These are phyloP conservation scores for Stramonita haemastoma DNA, from an alignment of 2,888 invertebrate species.

Conservation along the genomic window DNA sequence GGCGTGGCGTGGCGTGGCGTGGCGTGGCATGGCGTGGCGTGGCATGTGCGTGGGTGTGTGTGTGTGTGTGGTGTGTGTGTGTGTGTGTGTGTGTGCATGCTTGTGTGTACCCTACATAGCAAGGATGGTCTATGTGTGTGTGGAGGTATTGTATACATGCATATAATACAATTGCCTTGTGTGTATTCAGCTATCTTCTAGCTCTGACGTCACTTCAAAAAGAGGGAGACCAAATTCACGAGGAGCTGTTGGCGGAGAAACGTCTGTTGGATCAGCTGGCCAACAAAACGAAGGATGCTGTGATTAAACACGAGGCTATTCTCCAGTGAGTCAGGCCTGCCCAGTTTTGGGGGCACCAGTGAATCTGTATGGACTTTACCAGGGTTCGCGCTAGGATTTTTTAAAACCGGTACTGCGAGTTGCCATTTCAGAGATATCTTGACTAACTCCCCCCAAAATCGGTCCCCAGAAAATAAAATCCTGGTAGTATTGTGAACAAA, in stretches of 20 bases:
- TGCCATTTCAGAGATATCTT: no score
- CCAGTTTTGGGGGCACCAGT: not conserved
- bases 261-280: constrained; percentile 53
- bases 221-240: constrained; percentile 55
- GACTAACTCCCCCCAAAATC: no score
- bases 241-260: constrained; percentile 57
- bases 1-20: no score
- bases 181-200: constrained; percentile 57
- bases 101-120: not conserved
- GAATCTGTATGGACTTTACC: no score
- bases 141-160: not conserved
- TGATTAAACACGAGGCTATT: constrained; percentile 57
- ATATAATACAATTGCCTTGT: no score
- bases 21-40: no score
- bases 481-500: no score
- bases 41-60: not conserved
- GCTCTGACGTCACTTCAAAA: constrained; percentile 59
- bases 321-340: constrained; percentile 55
- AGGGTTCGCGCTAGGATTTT: no score
- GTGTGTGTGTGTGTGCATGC: not conserved
- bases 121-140: not conserved
- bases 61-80: not conserved
- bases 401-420: no score
- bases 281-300: constrained; percentile 60
- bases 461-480: no score